Conservation (phyloP, 53 echinoderm and acorn worm species). For the Antedon mediterranea region DNA sequence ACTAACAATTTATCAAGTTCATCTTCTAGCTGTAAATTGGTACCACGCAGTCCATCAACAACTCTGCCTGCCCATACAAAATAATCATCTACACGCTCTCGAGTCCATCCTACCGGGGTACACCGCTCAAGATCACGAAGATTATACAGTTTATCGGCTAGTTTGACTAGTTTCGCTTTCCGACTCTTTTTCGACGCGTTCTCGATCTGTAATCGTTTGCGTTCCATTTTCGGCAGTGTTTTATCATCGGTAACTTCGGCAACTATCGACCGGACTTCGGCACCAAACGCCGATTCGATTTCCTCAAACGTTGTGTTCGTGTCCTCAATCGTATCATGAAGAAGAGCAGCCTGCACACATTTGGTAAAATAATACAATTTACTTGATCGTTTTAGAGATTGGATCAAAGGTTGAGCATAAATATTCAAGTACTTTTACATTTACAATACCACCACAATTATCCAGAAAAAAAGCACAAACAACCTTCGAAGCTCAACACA, state of each 20-base stretch:
- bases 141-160: conserved; percentile 92
- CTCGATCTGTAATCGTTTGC: conserved; percentile 67
- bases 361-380: too few relatives aligned
- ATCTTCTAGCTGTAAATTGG: conserved; percentile 36
- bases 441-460: too few relatives aligned
- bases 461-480: too few relatives aligned
- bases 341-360: conserved; percentile 51
- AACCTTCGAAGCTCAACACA: too few relatives aligned
- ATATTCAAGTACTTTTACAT: too few relatives aligned
- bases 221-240: conserved; percentile 61
- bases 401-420: too few relatives aligned
- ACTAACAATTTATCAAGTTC: conserved; percentile 51
- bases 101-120: conserved; percentile 71
- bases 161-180: conserved; percentile 82
- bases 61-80: conserved; percentile 65
- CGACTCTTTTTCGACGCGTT: conserved; percentile 70
- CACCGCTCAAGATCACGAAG: conserved; percentile 56
- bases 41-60: conserved; percentile 40
- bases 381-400: too few relatives aligned
- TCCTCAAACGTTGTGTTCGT: conserved; percentile 86
- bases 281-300: conserved; percentile 70
- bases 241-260: conserved; percentile 95
- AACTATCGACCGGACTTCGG: conserved; percentile 71
- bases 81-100: conserved; percentile 38
- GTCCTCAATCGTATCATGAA: conserved; percentile 96